Base-by-base conservation (phyloP, 2,888 invertebrate species). In the Chydorus sphaericus region DNA sequence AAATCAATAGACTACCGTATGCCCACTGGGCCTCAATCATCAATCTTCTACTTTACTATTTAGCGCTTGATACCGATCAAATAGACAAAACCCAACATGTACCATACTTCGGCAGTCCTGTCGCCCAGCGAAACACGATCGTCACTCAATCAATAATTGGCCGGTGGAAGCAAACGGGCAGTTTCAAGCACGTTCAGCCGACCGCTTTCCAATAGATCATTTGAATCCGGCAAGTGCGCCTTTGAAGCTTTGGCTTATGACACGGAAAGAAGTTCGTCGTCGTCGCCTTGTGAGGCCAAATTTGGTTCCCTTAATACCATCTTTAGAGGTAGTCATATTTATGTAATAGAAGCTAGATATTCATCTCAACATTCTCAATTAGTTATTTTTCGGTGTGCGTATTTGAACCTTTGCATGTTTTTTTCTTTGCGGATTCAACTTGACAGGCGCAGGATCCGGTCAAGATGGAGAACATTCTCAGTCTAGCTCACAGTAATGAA, bases 401-500 rank as follows among this genome's bases (percentile, higher is more conserved):
- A 18, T 2, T 1, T 26, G 26, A 4, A 26, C 1, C 10, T 44
- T 26, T 26, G 44, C 23, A n/a, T 23, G 44, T n/a, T n/a, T n/a
- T n/a, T n/a, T n/a, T n/a, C n/a, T n/a, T n/a, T n/a, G n/a, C n/a
- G n/a, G n/a, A n/a, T n/a, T n/a, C n/a, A n/a, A n/a, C n/a, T n/a
- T n/a, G n/a, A n/a, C n/a, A n/a, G n/a, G n/a, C n/a, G n/a, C n/a
- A n/a, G n/a, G n/a, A 33, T 16, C 52, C 52, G 16, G 36, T 20
- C 16, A 36, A 33, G 26, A 52, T 52, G 52, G 36, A 52, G 23
- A 36, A 52, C 20, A 26, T 52, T n/a, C 33, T 52, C 36, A 52
- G 36, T 36, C 16, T 36, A 23, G 52, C 33, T 5, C 52, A 52
- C 18, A 36, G 26, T 33, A 37, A 37, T 18, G 36, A 31, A 26